Evolutionary conservation across 1,140 invertebrate species (phyloP), one percentile per base, ranked within the genome.

Genomic region (Fopius arisanus): DNA sequence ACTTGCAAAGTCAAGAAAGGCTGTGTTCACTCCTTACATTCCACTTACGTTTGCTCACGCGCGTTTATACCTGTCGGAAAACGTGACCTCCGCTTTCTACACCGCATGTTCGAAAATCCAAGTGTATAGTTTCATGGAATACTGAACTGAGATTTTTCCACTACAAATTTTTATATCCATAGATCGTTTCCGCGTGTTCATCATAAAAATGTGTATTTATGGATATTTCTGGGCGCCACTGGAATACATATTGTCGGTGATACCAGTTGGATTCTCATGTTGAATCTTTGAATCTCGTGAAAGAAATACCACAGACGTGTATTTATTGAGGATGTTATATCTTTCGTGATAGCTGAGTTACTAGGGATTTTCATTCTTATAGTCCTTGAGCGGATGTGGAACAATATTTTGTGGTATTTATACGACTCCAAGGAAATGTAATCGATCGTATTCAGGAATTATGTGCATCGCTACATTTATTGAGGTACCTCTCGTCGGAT

Each of bases 171-270:
- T 70, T 37, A 29, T 63, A 37, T 66, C 65, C 23, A 28, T 21
- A 63, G 48, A 69, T 70, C 69, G 73, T 51, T 68, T 23, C 41
- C 69, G 75, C 78, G 74, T 77, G 79, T 81, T 78, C 75, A 77
- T 82, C 81, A 80, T 79, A 80, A 79, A 80, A 78, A 81, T 77
- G 70, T 78, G 78, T 81, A 79, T 81, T 78, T 78, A 80, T 75
- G 73, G 78, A 75, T 69, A 79, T 66, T 70, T 77, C 33, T 62
- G 51, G 40, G 72, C 62, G 21, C 65, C 21, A 21, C 63, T 48
- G 74, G 71, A 75, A 78, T 69, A 78, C 73, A 77, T 23, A 59
- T 59, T 59, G 54, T 21, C 26, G 3, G 14, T 2, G 54, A 28
- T 12, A 59, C 10, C 19, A 26, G 54, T 26, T 12, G 54, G 10